Conservation (phyloP, 2,888 invertebrate species). For the Aquatica leii region DNA sequence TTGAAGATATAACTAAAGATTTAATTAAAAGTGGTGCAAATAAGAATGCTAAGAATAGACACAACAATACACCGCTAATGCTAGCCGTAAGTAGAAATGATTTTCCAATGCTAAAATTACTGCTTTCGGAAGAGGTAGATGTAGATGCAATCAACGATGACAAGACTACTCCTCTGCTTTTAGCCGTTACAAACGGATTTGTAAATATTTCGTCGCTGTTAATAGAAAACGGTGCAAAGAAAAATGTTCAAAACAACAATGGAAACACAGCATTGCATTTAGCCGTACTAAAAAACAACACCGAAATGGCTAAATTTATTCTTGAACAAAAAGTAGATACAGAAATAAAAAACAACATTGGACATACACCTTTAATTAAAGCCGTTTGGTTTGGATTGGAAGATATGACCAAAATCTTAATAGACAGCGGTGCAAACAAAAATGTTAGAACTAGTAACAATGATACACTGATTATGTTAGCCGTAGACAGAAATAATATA, state of each 20-base stretch:
- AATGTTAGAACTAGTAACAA: not conserved
- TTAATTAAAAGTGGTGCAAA: not conserved
- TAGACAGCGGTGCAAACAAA: not conserved
- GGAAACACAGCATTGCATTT: not conserved
- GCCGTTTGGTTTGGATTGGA: not conserved
- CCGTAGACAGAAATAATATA: not conserved
- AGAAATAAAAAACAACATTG: not conserved
- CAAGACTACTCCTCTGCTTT: not conserved
- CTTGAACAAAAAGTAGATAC: not conserved
- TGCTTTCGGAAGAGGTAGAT: not conserved
- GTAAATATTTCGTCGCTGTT: not conserved
- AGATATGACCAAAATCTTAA: not conserved
- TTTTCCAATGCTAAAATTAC: not conserved
- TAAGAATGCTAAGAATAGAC: not conserved
- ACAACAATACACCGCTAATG: not conserved
- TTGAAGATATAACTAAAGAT: not conserved
- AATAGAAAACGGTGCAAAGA: slow-evolving; percentile 1
- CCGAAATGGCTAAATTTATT: not conserved
- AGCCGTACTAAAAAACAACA: too few relatives aligned
- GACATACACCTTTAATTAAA: not conserved
- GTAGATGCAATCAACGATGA: not conserved
- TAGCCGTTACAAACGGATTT: not conserved
- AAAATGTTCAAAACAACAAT: not conserved
- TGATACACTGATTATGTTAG: not conserved
- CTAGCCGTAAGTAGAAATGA: not conserved